These are phyloP conservation scores for Echiichthys vipera DNA, from an alignment of 2,797 vertebrate species.

Conservation along the genomic window DNA sequence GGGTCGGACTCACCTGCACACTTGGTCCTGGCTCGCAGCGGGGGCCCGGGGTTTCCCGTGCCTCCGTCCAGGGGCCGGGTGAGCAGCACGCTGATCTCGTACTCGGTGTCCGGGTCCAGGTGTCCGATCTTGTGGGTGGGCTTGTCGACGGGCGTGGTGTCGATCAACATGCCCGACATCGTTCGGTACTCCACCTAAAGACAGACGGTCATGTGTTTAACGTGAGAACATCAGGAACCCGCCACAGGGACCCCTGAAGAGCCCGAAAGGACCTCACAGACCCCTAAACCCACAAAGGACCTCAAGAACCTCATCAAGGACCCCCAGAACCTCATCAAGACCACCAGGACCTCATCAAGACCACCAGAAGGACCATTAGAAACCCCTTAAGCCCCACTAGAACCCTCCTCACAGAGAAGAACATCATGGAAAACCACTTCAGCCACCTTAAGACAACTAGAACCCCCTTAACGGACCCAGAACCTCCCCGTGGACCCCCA, in stretches of 20 bases:
- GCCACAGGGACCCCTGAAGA: too few relatives aligned
- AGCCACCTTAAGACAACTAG: too few relatives aligned
- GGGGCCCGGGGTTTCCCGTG: constrained; percentile 93
- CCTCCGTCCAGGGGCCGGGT: constrained; percentile 95
- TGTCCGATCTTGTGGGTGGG: constrained; percentile 96
- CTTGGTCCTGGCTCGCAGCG: constrained; percentile 93
- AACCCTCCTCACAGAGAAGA: too few relatives aligned
- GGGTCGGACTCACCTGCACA: constrained; percentile 91
- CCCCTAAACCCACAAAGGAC: neutral
- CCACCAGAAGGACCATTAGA: neutral
- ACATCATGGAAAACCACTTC: too few relatives aligned
- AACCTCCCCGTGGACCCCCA: too few relatives aligned
- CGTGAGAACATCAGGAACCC: too few relatives aligned
- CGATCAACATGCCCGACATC: constrained; percentile 90
- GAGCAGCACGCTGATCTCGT: constrained; percentile 95
- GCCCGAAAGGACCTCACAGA: neutral
- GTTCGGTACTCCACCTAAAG: constrained; percentile 91
- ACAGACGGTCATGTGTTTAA: too few relatives aligned
- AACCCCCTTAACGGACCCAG: too few relatives aligned
- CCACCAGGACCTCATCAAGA: neutral
- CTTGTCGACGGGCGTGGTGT: constrained; percentile 94
- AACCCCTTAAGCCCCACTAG: neutral
- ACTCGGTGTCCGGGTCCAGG: constrained; percentile 95
- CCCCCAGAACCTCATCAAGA: neutral
- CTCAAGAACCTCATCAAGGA: neutral